Evolutionary conservation across 2,113 vertebrate species (phyloP), one percentile per base, ranked within the genome.

Genomic region (Mormyrus lacerda): DNA sequence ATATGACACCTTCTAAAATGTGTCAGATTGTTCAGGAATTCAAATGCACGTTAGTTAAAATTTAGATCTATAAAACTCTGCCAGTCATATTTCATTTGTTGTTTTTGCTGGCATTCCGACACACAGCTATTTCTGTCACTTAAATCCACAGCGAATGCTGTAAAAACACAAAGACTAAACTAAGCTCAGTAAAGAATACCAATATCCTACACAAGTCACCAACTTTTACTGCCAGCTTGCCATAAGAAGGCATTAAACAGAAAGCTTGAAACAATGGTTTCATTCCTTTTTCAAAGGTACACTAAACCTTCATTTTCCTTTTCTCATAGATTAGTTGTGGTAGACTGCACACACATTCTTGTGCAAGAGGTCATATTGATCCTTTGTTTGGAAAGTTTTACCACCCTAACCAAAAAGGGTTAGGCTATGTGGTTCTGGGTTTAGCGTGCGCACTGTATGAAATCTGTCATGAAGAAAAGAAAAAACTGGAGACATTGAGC

Each of bases 21-120:
- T 69, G n/a, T 27, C 3, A 31, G 9, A 69, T 31, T 27, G n/a
- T 65, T 65, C 3, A 65, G 10, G 61, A 31, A 65, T 27, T n/a
- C n/a, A 65, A 65, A 65, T 27, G n/a, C 58, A 65, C 8, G 9
- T 65, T 27, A 65, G n/a, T 27, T n/a, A 27, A 65, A 65, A 65
- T 27, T 27, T 65, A 3, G 61, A 65, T 65, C 8, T 27, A 65
- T 65, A 27, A 48, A 48, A 85, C 21, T 44, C 83, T 42, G 84
- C 76, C 31, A 73, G 45, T 89, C 85, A 44, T 42, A 76, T 27
- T 45, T 42, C 48, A 35, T 31, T 85, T 10, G 44, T 31, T 87
- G 89, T 87, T 87, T 90, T 73, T 44, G 48, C 51, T 44, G 9
- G 31, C 58, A 31, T n/a, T 87, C 45, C 73, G 31, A 90, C 47